These are phyloP conservation scores for Eristalis pertinax DNA, from an alignment of 2,888 invertebrate genomes.

Conservation along the genomic window DNA sequence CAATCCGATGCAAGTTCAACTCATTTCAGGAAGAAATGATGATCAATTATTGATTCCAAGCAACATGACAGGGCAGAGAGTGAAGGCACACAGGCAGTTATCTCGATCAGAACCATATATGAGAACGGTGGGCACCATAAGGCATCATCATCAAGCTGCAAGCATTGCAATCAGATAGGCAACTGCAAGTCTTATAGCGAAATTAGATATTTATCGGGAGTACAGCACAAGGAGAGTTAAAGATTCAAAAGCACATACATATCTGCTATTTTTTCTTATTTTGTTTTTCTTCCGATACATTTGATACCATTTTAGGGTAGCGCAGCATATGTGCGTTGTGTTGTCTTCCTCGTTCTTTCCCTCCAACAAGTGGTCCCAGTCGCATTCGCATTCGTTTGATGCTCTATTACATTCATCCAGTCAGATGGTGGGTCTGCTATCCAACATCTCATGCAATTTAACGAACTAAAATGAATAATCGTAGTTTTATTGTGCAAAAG, in stretches of 20 bases:
- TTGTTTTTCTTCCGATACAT: slow-evolving; percentile 12
- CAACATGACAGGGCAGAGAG: slow-evolving; percentile 70
- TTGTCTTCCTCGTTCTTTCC: slow-evolving; percentile 35
- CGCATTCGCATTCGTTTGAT: slow-evolving; percentile 40
- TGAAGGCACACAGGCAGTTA: slow-evolving; percentile 66
- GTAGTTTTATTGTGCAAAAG: slow-evolving; percentile 65
- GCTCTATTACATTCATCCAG: slow-evolving; percentile 7
- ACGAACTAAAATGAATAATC: slow-evolving; percentile 72
- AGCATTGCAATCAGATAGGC: slow-evolving; percentile 68
- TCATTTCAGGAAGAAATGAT: slow-evolving; percentile 69
- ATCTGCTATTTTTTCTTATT: too few relatives aligned
- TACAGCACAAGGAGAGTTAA: slow-evolving; percentile 10
- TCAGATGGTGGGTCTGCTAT: slow-evolving; percentile 9
- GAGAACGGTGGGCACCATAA: slow-evolving; percentile 57
- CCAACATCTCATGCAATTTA: slow-evolving; percentile 62
- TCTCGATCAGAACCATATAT: slow-evolving; percentile 68
- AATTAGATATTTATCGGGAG: slow-evolving; percentile 68
- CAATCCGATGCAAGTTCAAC: slow-evolving; percentile 61
- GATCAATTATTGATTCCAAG: slow-evolving; percentile 71
- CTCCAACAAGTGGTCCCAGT: slow-evolving; percentile 7
- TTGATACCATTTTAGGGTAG: slow-evolving; percentile 65
- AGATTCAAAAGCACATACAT: slow-evolving; percentile 12
- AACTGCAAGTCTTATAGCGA: slow-evolving; percentile 63
- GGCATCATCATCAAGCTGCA: slow-evolving; percentile 70
- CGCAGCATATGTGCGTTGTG: slow-evolving; percentile 59